Percentiles rank a stretch among this genome's conserved stretches.
phyloP scores from a whole-genome alignment of 2,113 vertebrate species.

The Otus sunia region DNA sequence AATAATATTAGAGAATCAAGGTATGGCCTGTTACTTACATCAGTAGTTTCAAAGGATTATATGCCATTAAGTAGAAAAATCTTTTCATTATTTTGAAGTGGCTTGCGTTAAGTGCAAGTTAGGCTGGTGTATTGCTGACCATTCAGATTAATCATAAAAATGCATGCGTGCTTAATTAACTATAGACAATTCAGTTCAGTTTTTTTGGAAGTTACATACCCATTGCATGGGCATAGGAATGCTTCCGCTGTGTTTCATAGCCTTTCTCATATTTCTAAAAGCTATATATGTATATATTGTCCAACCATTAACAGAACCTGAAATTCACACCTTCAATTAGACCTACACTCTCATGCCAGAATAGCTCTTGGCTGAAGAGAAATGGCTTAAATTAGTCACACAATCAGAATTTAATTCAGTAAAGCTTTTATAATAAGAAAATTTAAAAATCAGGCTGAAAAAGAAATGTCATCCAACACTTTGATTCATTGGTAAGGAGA shows the following conservation, averaged over 20 bases:
- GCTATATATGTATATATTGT: neutral
- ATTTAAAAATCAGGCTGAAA: neutral
- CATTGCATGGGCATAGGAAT: neutral
- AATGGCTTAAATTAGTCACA: constrained; percentile 33
- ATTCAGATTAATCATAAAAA: neutral
- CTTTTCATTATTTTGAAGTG: constrained; percentile 14
- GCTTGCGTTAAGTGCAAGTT: neutral
- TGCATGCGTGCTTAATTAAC: neutral
- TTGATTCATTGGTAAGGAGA: constrained; percentile 32
- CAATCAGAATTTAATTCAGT: neutral
- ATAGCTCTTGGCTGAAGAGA: constrained; percentile 1
- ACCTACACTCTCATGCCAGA: neutral
- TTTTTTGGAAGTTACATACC: neutral
- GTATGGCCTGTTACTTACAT: neutral
- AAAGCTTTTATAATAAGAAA: constrained; percentile 17
- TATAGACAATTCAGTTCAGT: neutral
- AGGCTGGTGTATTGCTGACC: neutral
- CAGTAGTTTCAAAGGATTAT: neutral
- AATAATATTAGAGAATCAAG: neutral
- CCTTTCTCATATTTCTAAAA: neutral
- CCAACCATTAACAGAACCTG: neutral
- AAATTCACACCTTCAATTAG: constrained; percentile 16
- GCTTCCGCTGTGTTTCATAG: neutral
- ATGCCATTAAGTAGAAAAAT: neutral
- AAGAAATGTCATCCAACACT: neutral